These are phyloP conservation scores for Diplodus sargus DNA, from an alignment of 2,797 vertebrate species.

Conservation along the genomic window DNA sequence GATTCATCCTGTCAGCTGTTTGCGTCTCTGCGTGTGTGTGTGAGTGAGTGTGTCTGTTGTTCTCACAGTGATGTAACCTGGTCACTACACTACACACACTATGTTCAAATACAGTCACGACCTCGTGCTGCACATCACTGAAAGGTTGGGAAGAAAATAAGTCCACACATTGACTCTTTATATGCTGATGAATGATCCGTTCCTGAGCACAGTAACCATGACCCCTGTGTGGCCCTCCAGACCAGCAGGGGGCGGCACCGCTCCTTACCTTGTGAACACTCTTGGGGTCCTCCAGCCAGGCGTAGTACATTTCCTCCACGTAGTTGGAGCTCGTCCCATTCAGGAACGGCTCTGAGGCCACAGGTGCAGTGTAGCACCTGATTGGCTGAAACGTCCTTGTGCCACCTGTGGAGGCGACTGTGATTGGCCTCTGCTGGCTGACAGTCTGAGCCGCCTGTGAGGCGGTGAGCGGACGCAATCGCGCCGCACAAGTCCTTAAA, in stretches of 20 bases:
- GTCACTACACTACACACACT: no score
- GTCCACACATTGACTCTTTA: no score
- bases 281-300: constrained; percentile 97
- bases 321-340: constrained; percentile 99
- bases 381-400: constrained; percentile 93
- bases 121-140: no score
- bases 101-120: no score
- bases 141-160: no score
- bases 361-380: constrained; percentile 92
- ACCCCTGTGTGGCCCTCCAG: neutral
- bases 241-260: constrained; percentile 14
- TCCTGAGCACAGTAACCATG: neutral
- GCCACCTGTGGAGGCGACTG: constrained; percentile 53
- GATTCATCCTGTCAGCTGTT: no score
- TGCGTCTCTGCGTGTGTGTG: no score
- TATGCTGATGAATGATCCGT: no score
- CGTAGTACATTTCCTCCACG: constrained; percentile 99
- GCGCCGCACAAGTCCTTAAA: constrained; percentile 98
- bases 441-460: constrained; percentile 94
- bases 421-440: constrained; percentile 85
- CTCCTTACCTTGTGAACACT: constrained; percentile 97
- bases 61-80: no score
- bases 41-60: no score
- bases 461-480: constrained; percentile 92
- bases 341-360: constrained; percentile 96